These are phyloP conservation scores for Psophia crepitans DNA, from an alignment of 2,113 vertebrate species.

Conservation along the genomic window DNA sequence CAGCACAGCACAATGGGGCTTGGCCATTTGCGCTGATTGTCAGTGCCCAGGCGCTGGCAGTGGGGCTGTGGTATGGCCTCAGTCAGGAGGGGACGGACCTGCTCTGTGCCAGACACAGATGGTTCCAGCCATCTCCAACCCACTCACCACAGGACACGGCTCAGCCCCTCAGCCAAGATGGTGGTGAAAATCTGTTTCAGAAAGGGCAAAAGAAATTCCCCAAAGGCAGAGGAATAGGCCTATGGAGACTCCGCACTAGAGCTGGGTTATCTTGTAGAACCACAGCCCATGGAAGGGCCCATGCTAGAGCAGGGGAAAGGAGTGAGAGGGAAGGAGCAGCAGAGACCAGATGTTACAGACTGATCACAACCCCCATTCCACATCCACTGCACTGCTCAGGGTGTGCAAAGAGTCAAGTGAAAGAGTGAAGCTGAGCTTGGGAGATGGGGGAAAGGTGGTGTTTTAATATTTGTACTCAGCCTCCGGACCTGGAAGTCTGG, in stretches of 20 bases:
- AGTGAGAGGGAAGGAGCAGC: not conserved
- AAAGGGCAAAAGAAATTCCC: not conserved
- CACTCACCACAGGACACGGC: accelerated
- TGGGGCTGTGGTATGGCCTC: accelerated
- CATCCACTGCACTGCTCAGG: accelerated
- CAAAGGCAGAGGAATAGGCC: not conserved
- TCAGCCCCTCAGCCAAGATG: not conserved
- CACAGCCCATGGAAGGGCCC: not conserved
- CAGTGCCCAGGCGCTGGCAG: accelerated
- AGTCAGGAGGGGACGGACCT: accelerated
- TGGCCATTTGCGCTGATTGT: not conserved
- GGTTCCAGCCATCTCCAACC: accelerated
- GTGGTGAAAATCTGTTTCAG: not conserved
- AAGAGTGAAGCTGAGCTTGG: not conserved
- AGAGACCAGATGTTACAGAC: not conserved
- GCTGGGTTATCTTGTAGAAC: not conserved
- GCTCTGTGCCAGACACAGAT: accelerated
- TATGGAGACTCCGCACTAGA: not conserved
- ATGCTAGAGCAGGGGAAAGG: not conserved
- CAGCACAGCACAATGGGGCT: not conserved
- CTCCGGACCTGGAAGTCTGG: no score
- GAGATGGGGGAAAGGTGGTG: not conserved
- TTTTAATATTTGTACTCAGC: not conserved
- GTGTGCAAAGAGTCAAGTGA: not conserved
- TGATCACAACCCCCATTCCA: not conserved